Evolutionary conservation across 2,888 invertebrate genomes (phyloP).

Genomic region (Synergus umbraculus): DNA sequence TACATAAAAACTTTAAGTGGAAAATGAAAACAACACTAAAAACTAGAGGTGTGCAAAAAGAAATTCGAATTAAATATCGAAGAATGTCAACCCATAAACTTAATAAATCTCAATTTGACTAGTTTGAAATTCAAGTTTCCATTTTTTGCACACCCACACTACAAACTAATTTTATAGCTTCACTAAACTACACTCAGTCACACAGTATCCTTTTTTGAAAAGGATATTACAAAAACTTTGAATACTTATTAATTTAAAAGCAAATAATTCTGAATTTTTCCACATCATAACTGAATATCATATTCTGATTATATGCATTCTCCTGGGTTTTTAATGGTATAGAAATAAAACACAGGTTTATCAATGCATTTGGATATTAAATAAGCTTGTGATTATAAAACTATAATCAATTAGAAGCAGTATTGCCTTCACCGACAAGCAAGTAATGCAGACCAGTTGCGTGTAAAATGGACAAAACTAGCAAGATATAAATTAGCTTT

Average conservation of each 20-base stretch:
- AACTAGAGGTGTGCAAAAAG: too few species aligned
- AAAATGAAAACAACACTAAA: background rate
- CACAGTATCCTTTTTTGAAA: background rate
- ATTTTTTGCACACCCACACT: too few species aligned
- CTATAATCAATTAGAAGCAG: background rate
- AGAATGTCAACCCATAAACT: too few species aligned
- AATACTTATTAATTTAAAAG: background rate
- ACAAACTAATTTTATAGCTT: background rate
- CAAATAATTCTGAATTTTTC: background rate
- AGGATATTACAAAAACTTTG: background rate
- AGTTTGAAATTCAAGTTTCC: too few species aligned
- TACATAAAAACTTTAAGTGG: background rate
- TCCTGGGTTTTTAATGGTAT: background rate
- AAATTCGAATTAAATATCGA: too few species aligned
- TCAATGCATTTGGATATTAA: background rate
- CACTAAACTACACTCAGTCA: background rate
- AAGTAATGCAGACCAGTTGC: background rate
- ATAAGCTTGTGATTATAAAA: background rate
- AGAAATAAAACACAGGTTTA: background rate
- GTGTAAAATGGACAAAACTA: slow-evolving; percentile 13
- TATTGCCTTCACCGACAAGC: slow-evolving; percentile 11
- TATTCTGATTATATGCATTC: background rate
- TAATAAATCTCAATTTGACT: too few species aligned
- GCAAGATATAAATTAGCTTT: background rate
- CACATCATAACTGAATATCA: background rate